phyloP scores from a whole-genome alignment of 2,797 vertebrate genomes.

The Trachurus trachurus region DNA sequence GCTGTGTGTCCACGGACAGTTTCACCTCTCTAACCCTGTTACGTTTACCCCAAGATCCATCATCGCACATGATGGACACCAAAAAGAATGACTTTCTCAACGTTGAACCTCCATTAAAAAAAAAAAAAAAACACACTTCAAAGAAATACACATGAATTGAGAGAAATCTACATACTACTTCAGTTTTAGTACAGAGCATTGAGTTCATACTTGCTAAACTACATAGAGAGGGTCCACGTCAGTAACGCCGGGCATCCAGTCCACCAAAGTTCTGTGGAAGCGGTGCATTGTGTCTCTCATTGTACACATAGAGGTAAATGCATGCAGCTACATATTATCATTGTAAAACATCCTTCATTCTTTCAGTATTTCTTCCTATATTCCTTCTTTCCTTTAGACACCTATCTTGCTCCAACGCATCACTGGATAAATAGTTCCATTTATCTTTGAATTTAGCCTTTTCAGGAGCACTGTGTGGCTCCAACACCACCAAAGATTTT shows the following conservation, averaged over 20 bases:
- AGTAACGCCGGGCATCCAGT: slow-evolving; percentile 23
- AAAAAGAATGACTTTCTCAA: slow-evolving; percentile 49
- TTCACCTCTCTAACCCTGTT: slow-evolving; percentile 67
- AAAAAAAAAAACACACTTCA: slow-evolving; percentile 52
- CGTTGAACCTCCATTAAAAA: slow-evolving; percentile 25
- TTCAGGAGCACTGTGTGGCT: slow-evolving; percentile 30
- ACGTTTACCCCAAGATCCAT: slow-evolving; percentile 59
- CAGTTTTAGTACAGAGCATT: slow-evolving; percentile 32
- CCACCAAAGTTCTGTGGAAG: not conserved
- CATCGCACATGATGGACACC: slow-evolving; percentile 48
- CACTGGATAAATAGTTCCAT: not conserved
- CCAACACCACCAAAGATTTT: slow-evolving; percentile 21
- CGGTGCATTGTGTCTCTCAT: not conserved
- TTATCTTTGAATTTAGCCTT: not conserved
- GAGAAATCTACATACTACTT: not conserved
- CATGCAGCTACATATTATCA: not conserved
- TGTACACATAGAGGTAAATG: not conserved
- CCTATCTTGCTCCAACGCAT: not conserved
- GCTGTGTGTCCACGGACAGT: slow-evolving; percentile 53
- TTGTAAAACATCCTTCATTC: not conserved
- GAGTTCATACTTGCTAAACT: slow-evolving; percentile 11
- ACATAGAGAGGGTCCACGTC: slow-evolving; percentile 28
- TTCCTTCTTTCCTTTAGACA: not conserved
- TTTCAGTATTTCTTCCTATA: not conserved
- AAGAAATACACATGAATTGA: slow-evolving; percentile 60